phyloP scores from a whole-genome alignment of 2,113 vertebrate species.

The Patagioenas fasciata region DNA sequence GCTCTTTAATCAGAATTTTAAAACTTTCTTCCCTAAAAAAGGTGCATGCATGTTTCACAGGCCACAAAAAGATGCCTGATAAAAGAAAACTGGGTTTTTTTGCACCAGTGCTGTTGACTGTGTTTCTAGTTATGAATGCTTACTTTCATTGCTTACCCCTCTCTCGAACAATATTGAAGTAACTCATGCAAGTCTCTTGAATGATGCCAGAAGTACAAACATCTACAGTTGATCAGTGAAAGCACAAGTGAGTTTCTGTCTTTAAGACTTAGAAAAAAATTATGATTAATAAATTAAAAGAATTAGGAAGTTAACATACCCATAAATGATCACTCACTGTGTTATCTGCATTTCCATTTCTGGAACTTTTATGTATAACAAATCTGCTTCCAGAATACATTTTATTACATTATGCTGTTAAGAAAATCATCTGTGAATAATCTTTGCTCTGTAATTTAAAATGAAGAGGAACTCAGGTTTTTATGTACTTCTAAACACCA shows the following conservation, averaged over 20 bases:
- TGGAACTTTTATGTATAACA: conserved; percentile 44
- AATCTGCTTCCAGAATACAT: conserved; percentile 29
- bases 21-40: background rate
- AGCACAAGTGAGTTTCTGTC: conserved; percentile 60
- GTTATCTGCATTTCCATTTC: conserved; percentile 63
- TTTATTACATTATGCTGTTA: background rate
- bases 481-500: background rate
- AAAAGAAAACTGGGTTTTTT: background rate
- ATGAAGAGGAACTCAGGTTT: background rate
- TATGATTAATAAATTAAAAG: conserved; percentile 52
- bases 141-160: conserved; percentile 62
- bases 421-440: background rate
- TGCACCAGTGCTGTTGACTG: conserved; percentile 29
- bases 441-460: background rate
- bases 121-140: conserved; percentile 54
- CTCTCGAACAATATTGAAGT: conserved; percentile 40
- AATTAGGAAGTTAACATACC: conserved; percentile 67
- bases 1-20: conserved; percentile 43
- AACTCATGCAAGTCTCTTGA: conserved; percentile 34
- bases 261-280: conserved; percentile 45
- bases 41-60: background rate
- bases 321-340: conserved; percentile 61
- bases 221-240: conserved; percentile 57
- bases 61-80: background rate
- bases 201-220: conserved; percentile 50